Percentiles rank a stretch among this genome's conserved stretches.
Conservation (phyloP, 2,888 invertebrate genomes). For the Panzeria rudis region DNA sequence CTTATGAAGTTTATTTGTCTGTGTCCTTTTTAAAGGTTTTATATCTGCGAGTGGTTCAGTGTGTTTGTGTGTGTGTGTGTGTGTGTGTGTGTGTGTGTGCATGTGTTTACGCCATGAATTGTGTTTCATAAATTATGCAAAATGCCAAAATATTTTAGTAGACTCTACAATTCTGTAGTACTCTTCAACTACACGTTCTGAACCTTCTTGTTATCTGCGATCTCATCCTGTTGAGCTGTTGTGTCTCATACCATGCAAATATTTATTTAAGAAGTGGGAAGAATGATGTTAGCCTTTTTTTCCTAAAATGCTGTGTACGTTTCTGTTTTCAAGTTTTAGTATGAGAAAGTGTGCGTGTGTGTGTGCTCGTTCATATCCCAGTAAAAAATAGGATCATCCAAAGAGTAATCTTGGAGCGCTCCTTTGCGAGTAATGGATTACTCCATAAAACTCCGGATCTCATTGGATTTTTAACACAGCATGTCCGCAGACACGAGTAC, state of each 20-base stretch:
- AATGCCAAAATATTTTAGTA: conserved; percentile 72
- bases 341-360: conserved; percentile 26
- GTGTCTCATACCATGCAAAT: conserved; percentile 16
- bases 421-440: no score
- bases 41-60: conserved; percentile 8
- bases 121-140: conserved; percentile 75
- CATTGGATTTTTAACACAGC: no score
- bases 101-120: conserved; percentile 72
- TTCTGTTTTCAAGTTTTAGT: conserved; percentile 18
- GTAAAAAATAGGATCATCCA: no score
- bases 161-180: conserved; percentile 50
- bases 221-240: conserved; percentile 1
- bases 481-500: no score
- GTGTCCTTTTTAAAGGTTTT: conserved; percentile 22
- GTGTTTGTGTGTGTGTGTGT: conserved; percentile 42
- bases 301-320: conserved; percentile 75
- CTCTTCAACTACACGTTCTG: neutral
- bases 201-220: neutral
- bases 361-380: conserved; percentile 74
- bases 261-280: conserved; percentile 72
- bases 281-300: conserved; percentile 74
- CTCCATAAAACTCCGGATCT: no score
- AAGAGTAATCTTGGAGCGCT: no score
- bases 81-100: conserved; percentile 20
- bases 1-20: neutral